Percentiles rank a stretch among this genome's conserved stretches.
Conservation (phyloP, 1,140 invertebrate genomes). For the Linepithema humile region DNA sequence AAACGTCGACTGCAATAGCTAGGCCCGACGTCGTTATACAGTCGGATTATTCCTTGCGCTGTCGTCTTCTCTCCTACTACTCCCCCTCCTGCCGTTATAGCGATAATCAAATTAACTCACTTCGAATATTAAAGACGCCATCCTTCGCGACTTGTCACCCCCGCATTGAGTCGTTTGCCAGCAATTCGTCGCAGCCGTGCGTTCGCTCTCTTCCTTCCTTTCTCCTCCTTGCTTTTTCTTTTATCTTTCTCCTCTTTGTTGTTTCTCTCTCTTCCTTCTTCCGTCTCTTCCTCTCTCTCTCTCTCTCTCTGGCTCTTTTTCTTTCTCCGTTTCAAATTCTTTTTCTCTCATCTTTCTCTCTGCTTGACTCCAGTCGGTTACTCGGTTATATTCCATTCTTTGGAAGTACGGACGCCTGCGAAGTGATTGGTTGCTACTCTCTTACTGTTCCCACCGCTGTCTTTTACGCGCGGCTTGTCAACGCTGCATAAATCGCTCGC, state of each 20-base stretch:
- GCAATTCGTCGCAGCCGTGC: slow-evolving; percentile 55
- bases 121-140: slow-evolving; percentile 67
- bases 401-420: neutral
- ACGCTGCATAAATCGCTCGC: slow-evolving; percentile 37
- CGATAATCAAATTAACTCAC: slow-evolving; percentile 76
- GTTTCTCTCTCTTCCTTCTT: no score
- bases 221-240: no score
- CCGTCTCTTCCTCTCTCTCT: no score
- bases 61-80: slow-evolving; percentile 27
- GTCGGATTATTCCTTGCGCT: slow-evolving; percentile 76
- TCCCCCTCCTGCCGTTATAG: slow-evolving; percentile 51
- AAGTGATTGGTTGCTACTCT: neutral
- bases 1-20: slow-evolving; percentile 65
- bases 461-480: slow-evolving; percentile 31
- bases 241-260: no score
- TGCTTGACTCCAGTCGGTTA: slow-evolving; percentile 43
- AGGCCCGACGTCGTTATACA: slow-evolving; percentile 75
- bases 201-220: no score
- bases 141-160: neutral
- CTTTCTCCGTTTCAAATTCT: no score
- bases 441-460: neutral
- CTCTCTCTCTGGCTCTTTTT: no score
- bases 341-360: neutral
- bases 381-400: slow-evolving; percentile 49
- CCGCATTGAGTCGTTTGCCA: neutral